A percentile compares a stretch with the other conserved stretches of the same genome.
These are phyloP conservation scores for Girardinus metallicus DNA, from an alignment of 2,797 vertebrate species.

Conservation along the genomic window DNA sequence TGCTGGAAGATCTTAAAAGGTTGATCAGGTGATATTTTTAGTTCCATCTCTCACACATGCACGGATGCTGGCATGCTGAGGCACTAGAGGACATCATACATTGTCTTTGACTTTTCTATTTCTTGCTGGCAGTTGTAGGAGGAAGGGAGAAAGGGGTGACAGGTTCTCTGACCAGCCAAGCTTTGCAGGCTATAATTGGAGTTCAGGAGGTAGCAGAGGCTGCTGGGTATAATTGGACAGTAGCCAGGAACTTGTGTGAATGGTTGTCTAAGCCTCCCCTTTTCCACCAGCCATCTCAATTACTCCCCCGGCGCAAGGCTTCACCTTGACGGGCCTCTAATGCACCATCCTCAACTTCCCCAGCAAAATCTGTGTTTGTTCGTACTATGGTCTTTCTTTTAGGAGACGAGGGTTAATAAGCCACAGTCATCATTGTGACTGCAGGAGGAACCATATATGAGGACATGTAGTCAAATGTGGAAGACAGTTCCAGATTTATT, in stretches of 20 bases:
- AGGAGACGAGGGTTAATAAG: conserved; percentile 29
- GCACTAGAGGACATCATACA: conserved; percentile 58
- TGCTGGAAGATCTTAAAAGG: conserved; percentile 7
- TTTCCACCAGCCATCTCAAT: conserved; percentile 70
- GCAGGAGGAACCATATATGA: conserved; percentile 21
- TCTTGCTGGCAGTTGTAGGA: conserved; percentile 45
- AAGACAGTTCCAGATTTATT: conserved; percentile 30
- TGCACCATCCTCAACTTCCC: conserved; percentile 54
- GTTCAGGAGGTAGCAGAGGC: conserved; percentile 68
- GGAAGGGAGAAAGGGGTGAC: conserved; percentile 57
- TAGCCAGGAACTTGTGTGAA: conserved; percentile 68
- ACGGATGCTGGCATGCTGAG: background rate
- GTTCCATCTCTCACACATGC: background rate
- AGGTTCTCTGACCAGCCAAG: conserved; percentile 70
- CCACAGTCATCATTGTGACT: conserved; percentile 8
- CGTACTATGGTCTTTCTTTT: conserved; percentile 3
- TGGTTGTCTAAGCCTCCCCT: conserved; percentile 60
- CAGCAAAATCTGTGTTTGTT: conserved; percentile 18
- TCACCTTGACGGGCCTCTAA: conserved; percentile 43
- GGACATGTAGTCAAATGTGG: conserved; percentile 26
- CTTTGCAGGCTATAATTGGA: conserved; percentile 75
- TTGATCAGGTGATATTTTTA: conserved; percentile 19
- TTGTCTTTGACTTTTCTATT: conserved; percentile 70
- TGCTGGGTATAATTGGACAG: conserved; percentile 77
- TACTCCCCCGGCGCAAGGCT: conserved; percentile 63